A percentile compares a stretch with the other conserved stretches of the same genome.
Evolutionary conservation across 2,888 invertebrate genomes (phyloP).

Genomic region (Limnephilus auricula): DNA sequence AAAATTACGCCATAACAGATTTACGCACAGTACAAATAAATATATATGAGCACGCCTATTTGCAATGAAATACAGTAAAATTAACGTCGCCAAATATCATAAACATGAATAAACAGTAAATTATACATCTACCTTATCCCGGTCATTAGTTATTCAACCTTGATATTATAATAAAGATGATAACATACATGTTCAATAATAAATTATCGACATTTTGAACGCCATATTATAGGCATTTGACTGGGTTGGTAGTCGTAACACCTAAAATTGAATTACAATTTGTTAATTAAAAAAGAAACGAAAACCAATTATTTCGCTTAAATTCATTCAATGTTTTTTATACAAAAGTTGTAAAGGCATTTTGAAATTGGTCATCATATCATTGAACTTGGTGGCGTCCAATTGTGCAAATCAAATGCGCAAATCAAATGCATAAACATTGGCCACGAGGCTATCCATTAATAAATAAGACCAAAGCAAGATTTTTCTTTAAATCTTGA

Average conservation of each 20-base stretch:
- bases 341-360: no score
- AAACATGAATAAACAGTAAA: background rate
- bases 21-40: no score
- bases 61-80: background rate
- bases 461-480: background rate
- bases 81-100: background rate
- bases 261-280: background rate
- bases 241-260: background rate
- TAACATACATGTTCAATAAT: background rate
- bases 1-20: background rate
- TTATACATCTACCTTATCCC: background rate
- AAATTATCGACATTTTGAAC: background rate
- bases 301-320: background rate
- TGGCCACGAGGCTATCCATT: no score
- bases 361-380: background rate
- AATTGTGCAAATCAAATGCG: background rate
- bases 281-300: background rate
- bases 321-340: no score
- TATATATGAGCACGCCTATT: background rate
- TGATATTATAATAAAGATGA: background rate
- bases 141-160: background rate
- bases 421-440: background rate
- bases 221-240: background rate
- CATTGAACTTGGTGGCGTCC: background rate
- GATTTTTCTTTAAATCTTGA: background rate